Base-by-base conservation (phyloP, 2,113 vertebrate species). In the Tenrec ecaudatus region DNA sequence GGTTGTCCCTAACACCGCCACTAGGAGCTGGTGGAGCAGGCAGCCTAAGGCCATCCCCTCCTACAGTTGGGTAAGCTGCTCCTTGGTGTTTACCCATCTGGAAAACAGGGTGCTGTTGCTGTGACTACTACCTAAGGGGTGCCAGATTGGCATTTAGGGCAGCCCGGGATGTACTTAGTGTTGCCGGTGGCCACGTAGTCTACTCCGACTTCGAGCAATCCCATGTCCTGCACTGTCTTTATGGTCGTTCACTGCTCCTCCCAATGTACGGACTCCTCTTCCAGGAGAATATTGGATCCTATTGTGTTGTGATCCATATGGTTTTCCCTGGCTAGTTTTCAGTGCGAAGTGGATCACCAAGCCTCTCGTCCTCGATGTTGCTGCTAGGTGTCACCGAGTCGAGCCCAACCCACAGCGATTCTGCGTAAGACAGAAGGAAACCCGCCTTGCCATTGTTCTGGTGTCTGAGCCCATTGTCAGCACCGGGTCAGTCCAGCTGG, bases 111-210 rank as follows among this genome's bases (percentile, higher is more conserved):
- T 71, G 25, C 15, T n/a, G 58, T 17, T 3, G 25, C 62, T 22
- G 33, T 22, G 66, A 66, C 12, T 1, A 4, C 20, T 23, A 47
- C 0, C 29, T 20, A 53, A 53, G 47, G 47, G 66, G 36, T 4
- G 15, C 22, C 16, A 1, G 14, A 0, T 1, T 0, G 43, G 20
- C 64, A 77, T 73, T 73, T 33, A 1, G 14, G 58, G 31, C 1
- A 22, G 68, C 66, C 23, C 0, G 25, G 53, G 64, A 12, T 38
- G 1, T 40, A 68, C 10, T 16, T 3, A 19, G n/a, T 71, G n/a
- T 33, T 71, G 69, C 31, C n/a, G 20, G 31, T 33, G 6, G 69
- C 69, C n/a, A 33, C 17, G 17, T 17, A 33, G n/a, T 33, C 15
- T 3, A 7, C 16, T 71, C 69, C 20, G 31, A n/a, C n/a, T 71